Base-by-base conservation (phyloP, 2,888 invertebrate species). In the Tenthredo distinguenda region DNA sequence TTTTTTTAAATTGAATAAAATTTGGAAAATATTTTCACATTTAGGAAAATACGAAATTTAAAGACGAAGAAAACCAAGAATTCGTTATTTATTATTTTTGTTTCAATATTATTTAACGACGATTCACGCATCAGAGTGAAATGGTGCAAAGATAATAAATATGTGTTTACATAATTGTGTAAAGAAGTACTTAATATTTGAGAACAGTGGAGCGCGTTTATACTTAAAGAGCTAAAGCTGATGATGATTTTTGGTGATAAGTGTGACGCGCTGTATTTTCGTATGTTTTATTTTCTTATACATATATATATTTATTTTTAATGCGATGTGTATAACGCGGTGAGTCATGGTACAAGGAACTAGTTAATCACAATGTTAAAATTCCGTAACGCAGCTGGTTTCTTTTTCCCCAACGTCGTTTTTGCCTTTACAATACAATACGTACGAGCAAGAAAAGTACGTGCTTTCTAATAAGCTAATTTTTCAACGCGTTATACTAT, bases 101-200 rank as follows among this genome's bases (percentile, higher is more conserved):
- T 55, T 55, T 7, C n/a, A 7, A 55, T 55, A 12, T 31, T 76
- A 15, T 72, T 72, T 26, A 71, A 18, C 15, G 37, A 37, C 18
- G 18, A 71, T 31, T 37, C 18, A 71, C 71, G 37, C 15, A 34
- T 5, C 18, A 12, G 12, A 34, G 10, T 34, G 4, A n/a, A 37
- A 18, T 34, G n/a, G 21, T 18, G 7, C 31, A 31, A 37, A 18
- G 31, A 37, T 37, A 71, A 71, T 71, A 37, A 71, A n/a, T 34
- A 9, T 1, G 47, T 76, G 43, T 76, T 76, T 76, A 76, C 21
- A 76, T 76, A 47, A 76, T 43, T 43, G 76, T 47, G 76, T 76
- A 26, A 47, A 76, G 21, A 74, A 47, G 26, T 37, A 12, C 15
- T 34, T 40, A n/a, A 5, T 7, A 72, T 31, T 21, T 50, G 26